Conservation (phyloP, 2,888 invertebrate genomes). For the Heliconius sara region DNA sequence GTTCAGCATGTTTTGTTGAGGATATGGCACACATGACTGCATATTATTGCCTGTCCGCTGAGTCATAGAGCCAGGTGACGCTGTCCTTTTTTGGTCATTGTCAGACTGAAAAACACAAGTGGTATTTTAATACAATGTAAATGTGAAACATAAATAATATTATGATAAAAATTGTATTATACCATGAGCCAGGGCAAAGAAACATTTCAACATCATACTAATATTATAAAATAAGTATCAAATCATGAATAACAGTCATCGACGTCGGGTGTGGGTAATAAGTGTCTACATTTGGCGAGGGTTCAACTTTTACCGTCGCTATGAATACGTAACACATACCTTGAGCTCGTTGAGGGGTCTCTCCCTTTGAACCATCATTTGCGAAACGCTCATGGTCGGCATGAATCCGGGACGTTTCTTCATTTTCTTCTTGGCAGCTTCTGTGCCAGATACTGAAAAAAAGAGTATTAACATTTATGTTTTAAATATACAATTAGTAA, state of each 20-base stretch:
- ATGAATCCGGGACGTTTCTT: conserved; percentile 85
- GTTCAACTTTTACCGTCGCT: conserved; percentile 67
- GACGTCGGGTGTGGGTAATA: conserved; percentile 49
- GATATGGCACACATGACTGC: conserved; percentile 59
- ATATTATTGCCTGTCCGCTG: conserved; percentile 59
- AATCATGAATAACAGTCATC: conserved; percentile 30
- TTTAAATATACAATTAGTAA: background rate
- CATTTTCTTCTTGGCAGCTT: conserved; percentile 85
- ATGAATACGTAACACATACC: conserved; percentile 68
- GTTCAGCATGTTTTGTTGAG: conserved; percentile 62
- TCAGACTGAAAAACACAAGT: conserved; percentile 65
- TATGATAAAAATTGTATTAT: background rate
- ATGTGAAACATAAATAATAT: background rate
- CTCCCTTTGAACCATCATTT: conserved; percentile 87
- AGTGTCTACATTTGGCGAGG: conserved; percentile 60
- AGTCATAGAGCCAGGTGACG: conserved; percentile 59
- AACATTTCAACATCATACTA: conserved; percentile 7
- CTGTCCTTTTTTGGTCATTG: conserved; percentile 63
- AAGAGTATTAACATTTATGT: background rate
- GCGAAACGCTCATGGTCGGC: conserved; percentile 86
- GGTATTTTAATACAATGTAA: conserved; percentile 10
- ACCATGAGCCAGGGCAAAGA: background rate
- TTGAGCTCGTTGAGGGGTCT: conserved; percentile 82
- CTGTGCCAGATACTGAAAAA: conserved; percentile 69
- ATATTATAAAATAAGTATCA: conserved; percentile 30